phyloP scores from a whole-genome alignment of 2,888 invertebrate genomes.

The Urechis unicinctus region DNA sequence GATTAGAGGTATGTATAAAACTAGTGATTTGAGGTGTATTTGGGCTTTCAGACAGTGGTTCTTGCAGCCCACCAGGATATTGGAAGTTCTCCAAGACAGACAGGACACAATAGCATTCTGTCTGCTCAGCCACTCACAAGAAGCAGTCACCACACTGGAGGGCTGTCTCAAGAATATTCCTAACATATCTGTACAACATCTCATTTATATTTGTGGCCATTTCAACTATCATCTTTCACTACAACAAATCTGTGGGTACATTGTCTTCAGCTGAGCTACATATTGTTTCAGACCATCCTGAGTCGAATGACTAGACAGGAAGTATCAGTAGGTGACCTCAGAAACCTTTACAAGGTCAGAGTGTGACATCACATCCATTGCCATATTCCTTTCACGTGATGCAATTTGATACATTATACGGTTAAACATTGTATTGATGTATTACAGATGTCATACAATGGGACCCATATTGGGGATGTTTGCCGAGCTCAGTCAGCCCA shows the following conservation, averaged over 20 bases:
- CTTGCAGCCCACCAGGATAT: conserved; percentile 65
- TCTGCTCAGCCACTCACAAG: too few relatives aligned
- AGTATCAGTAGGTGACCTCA: conserved; percentile 64
- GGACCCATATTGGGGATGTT: conserved; percentile 64
- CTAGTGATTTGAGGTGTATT: too few relatives aligned
- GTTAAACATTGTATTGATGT: not conserved
- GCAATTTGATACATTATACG: not conserved
- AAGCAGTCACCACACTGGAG: conserved; percentile 8
- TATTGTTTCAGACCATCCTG: conserved; percentile 56
- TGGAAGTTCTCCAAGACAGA: conserved; percentile 59
- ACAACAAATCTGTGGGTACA: too few relatives aligned
- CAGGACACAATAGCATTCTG: conserved; percentile 67
- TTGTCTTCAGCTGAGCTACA: too few relatives aligned
- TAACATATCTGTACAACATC: conserved; percentile 12
- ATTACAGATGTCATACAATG: conserved; percentile 62
- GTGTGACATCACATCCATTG: not conserved
- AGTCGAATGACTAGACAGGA: conserved; percentile 61
- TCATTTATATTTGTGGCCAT: not conserved
- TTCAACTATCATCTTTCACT: too few relatives aligned
- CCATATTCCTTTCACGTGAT: not conserved
- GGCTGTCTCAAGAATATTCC: conserved; percentile 14
- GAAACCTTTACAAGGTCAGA: conserved; percentile 61
- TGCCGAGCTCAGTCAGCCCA: conserved; percentile 55
- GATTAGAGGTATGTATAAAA: too few relatives aligned
- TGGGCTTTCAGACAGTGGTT: conserved; percentile 55